These are phyloP conservation scores for Natrix natrix DNA, from an alignment of 2,797 vertebrate genomes.

Conservation along the genomic window DNA sequence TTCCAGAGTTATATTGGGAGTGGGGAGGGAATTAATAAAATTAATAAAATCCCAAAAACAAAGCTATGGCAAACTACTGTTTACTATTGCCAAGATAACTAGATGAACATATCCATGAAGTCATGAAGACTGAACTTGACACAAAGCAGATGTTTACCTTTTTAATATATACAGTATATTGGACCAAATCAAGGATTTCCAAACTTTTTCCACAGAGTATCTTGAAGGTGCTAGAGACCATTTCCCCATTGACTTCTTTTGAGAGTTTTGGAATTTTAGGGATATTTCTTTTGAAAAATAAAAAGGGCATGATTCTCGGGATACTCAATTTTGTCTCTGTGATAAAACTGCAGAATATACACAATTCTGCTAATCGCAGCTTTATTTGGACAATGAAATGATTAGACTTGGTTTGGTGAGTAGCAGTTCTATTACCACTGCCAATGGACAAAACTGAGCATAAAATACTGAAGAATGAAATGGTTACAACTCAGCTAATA, in stretches of 20 bases:
- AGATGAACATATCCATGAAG: neutral
- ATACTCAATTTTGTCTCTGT: neutral
- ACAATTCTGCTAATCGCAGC: neutral
- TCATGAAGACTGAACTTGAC: neutral
- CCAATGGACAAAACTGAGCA: neutral
- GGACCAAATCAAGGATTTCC: neutral
- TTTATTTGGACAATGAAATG: neutral
- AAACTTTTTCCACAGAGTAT: neutral
- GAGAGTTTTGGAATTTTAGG: neutral
- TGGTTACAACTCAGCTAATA: neutral
- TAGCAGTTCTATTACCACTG: neutral
- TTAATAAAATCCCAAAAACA: neutral
- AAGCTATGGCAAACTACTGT: neutral
- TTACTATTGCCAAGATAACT: neutral
- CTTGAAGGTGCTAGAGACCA: neutral
- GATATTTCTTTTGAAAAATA: neutral
- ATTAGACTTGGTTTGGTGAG: neutral
- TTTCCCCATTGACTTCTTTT: neutral
- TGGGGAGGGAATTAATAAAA: neutral
- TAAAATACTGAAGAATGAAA: neutral
- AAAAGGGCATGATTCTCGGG: neutral
- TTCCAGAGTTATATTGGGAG: neutral
- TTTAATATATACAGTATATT: neutral
- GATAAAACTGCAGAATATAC: neutral
- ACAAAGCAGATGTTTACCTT: neutral